Evolutionary conservation across 37 sponge, comb jelly and placozoan species (phyloP).

Genomic region (Geodia barretti): DNA sequence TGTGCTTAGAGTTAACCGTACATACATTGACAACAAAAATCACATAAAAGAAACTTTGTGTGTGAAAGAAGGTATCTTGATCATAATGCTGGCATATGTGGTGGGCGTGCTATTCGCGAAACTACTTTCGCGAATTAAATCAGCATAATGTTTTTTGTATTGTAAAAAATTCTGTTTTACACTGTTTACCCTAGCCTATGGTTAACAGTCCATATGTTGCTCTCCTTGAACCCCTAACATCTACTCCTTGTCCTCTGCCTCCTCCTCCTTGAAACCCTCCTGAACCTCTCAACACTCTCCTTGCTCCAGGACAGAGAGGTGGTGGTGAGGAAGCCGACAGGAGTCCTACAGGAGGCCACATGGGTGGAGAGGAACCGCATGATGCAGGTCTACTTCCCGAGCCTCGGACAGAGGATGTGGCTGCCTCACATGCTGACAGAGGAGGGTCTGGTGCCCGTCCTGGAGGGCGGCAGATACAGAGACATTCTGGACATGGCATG

Average conservation of each 20-base stretch:
- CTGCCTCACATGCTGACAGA: constrained; percentile 62
- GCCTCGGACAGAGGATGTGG: constrained; percentile 56
- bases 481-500: constrained; percentile 69
- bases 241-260: background rate
- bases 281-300: background rate
- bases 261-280: background rate
- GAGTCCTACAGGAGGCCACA: constrained; percentile 72
- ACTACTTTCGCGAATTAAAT: too few species aligned
- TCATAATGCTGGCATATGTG: too few species aligned
- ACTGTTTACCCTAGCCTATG: too few species aligned
- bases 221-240: background rate
- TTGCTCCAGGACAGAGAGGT: constrained; percentile 54
- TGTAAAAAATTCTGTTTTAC: too few species aligned
- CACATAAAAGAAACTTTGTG: too few species aligned
- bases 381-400: constrained; percentile 79
- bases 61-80: too few species aligned
- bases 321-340: constrained; percentile 76
- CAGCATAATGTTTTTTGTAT: too few species aligned
- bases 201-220: background rate
- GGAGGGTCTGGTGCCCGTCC: constrained; percentile 15
- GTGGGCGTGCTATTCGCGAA: too few species aligned
- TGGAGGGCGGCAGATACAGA: constrained; percentile 6
- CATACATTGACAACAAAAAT: too few species aligned
- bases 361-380: constrained; percentile 85
- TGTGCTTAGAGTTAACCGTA: background rate